Base-by-base conservation (phyloP, 2,888 invertebrate genomes). In the Hydrotaea diabolus region DNA sequence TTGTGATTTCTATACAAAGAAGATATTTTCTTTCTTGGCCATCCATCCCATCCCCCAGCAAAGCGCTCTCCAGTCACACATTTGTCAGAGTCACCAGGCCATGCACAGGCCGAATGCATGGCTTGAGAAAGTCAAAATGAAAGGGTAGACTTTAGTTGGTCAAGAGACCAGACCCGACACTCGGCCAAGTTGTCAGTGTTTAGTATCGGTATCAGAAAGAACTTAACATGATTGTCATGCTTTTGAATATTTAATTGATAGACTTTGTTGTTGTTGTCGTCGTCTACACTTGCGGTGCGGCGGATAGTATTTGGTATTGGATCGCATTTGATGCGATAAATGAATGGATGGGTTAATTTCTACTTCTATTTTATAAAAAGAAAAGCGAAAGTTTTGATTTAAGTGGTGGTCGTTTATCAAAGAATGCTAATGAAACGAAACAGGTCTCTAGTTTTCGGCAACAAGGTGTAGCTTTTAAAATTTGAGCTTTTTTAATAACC, bases 351-450 rank as follows among this genome's bases (percentile, higher is more conserved):
- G 49, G 55, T 31, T 39, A 75, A 73, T 66, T 73, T 15, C 69
- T 69, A 43, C 31, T 69, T 69, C 21, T 59, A 59, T 59, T 59
- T 59, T 64, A 4, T 7, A 73, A 36, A 59, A 74, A 78, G 23
- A 77, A 80, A 85, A 85, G 82, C 82, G 85, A 85, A 85, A 85
- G 85, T 85, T 85, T 43, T 76, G n/a, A 76, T 79, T 79, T 55
- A 82, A 77, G 80, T 79, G 69, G 85, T 85, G 73, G 79, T n/a
- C 8, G n/a, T 49, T n/a, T 49, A 49, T n/a, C 7, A 39, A 66
- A 66, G 11, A 39, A 66, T 21, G 7, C 23, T 2, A 31, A 62
- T 31, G n/a, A n/a, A 62, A 62, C 5, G 15, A 31, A 62, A 66
- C n/a, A 19, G 21, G 36, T 66, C 2, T 66, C n/a, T 43, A 15